Conservation (phyloP, 2,797 vertebrate genomes). For the Oreochromis grahami region DNA sequence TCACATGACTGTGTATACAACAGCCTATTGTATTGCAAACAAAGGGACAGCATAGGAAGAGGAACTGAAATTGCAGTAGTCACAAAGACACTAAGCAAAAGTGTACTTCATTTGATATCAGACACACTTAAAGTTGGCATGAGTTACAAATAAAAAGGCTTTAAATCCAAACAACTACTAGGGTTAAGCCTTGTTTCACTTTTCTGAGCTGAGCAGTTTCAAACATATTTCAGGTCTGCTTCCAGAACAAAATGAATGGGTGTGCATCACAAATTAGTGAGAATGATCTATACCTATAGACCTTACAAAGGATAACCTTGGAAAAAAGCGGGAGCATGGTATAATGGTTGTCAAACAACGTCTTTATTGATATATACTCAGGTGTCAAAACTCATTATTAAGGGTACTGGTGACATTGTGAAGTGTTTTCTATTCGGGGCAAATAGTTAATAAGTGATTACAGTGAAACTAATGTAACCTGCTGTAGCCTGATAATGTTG, state of each 20-base stretch:
- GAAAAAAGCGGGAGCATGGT: not conserved
- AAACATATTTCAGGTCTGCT: not conserved
- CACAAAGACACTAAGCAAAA: not conserved
- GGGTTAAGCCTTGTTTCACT: not conserved
- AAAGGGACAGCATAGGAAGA: not conserved
- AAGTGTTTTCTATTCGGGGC: not conserved
- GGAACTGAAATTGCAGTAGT: not conserved
- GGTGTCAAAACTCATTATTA: not conserved
- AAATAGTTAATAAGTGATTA: not conserved
- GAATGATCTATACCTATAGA: not conserved
- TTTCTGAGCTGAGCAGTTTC: not conserved
- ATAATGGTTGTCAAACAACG: not conserved
- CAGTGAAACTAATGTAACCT: not conserved
- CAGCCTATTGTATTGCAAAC: not conserved
- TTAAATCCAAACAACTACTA: not conserved
- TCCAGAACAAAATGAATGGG: not conserved
- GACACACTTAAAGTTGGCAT: not conserved
- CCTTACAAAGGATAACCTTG: not conserved
- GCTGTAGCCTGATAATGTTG: not conserved
- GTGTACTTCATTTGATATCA: not conserved
- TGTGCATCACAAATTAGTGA: not conserved
- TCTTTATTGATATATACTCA: not conserved
- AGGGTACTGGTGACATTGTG: not conserved
- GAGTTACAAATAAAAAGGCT: not conserved
- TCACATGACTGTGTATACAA: not conserved